Percentiles rank a stretch among this genome's conserved stretches.
Evolutionary conservation across 2,113 vertebrate genomes (phyloP).

Genomic region (Grus americana): DNA sequence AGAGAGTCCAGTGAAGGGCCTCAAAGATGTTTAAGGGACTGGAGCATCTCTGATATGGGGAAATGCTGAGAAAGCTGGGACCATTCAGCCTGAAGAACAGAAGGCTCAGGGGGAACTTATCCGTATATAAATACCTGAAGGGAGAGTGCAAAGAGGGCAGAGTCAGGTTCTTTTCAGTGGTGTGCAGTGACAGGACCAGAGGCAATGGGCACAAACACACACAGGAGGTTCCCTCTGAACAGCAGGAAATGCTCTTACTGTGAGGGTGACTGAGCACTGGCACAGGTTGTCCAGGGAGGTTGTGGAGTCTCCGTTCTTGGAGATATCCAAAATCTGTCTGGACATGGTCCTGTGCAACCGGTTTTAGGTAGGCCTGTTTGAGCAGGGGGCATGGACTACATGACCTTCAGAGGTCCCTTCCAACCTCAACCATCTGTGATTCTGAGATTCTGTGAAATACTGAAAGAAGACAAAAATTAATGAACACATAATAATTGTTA

Average conservation of each 20-base stretch:
- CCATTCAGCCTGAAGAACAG: not conserved
- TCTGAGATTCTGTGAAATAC: not conserved
- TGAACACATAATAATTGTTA: not conserved
- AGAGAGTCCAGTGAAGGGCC: not conserved
- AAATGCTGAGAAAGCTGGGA: not conserved
- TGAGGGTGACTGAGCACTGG: not conserved
- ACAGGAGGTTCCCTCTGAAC: not conserved
- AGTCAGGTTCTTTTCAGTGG: not conserved
- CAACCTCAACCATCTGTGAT: not conserved
- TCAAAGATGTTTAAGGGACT: not conserved
- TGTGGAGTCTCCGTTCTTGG: not conserved
- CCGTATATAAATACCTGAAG: not conserved
- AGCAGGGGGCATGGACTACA: not conserved
- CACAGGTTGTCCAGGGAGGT: not conserved
- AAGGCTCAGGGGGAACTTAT: too few relatives aligned
- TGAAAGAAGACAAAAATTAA: not conserved
- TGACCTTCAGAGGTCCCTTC: not conserved
- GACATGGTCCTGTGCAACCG: not conserved
- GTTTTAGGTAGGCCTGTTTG: not conserved
- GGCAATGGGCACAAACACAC: not conserved
- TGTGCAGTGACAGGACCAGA: not conserved
- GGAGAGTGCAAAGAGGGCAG: not conserved
- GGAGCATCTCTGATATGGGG: not conserved
- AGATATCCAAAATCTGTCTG: not conserved
- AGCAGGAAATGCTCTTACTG: not conserved